Conservation (phyloP, 1,140 invertebrate species). For the Bilobella aurantiaca region DNA sequence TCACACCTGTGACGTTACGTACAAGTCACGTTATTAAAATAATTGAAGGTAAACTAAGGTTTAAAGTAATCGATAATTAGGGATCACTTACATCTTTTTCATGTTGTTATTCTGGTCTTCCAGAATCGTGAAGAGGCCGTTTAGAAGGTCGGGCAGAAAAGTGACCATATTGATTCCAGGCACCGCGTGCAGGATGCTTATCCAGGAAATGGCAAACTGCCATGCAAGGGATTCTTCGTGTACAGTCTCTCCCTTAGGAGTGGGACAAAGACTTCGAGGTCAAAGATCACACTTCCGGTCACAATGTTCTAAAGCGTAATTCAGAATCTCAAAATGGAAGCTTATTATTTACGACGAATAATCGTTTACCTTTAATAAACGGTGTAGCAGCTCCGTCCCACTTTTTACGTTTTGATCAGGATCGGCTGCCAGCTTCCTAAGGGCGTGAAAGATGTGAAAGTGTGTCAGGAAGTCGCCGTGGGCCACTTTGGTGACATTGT, state of each 20-base stretch:
- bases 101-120: slow-evolving; percentile 84
- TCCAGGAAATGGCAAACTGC: slow-evolving; percentile 86
- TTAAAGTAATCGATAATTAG: too few relatives aligned
- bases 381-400: slow-evolving; percentile 85
- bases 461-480: slow-evolving; percentile 71
- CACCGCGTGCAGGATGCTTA: slow-evolving; percentile 85
- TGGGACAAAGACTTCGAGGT: slow-evolving; percentile 82
- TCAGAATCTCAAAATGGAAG: too few relatives aligned
- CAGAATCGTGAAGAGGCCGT: slow-evolving; percentile 87
- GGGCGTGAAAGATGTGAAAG: slow-evolving; percentile 87
- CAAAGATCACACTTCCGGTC: slow-evolving; percentile 81
- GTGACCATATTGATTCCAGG: slow-evolving; percentile 87
- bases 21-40: too few relatives aligned
- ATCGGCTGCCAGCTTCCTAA: slow-evolving; percentile 88
- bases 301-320: slow-evolving; percentile 74
- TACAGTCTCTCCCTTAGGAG: slow-evolving; percentile 85
- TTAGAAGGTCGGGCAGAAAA: slow-evolving; percentile 87
- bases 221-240: slow-evolving; percentile 77
- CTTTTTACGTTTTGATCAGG: slow-evolving; percentile 90
- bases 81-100: slow-evolving; percentile 57
- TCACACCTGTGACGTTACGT: slow-evolving; percentile 74
- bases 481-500: too few relatives aligned
- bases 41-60: slow-evolving; percentile 7
- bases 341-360: too few relatives aligned
- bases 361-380: slow-evolving; percentile 70